A percentile compares a stretch with the other conserved stretches of the same genome.
Evolutionary conservation across 1,140 invertebrate genomes (phyloP).

Genomic region (Drosophila jambulina): DNA sequence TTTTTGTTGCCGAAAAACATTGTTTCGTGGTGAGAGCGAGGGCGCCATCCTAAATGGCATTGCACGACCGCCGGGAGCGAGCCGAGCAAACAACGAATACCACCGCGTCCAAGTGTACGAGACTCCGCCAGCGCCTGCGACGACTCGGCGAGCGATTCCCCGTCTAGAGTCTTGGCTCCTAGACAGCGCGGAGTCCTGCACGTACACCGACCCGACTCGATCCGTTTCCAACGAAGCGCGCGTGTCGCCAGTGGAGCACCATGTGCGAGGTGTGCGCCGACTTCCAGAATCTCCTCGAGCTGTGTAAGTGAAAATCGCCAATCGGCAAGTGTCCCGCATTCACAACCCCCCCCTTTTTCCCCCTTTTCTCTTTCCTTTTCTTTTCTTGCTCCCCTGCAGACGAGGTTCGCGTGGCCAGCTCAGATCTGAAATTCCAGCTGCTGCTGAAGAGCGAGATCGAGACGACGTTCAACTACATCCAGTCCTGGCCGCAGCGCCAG

Average conservation of each 20-base stretch:
- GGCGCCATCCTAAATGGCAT: constrained; percentile 76
- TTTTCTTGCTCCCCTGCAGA: constrained; percentile 83
- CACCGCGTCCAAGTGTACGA: constrained; percentile 40
- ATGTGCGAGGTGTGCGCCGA: constrained; percentile 78
- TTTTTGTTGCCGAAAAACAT: constrained; percentile 63
- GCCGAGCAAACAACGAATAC: constrained; percentile 59
- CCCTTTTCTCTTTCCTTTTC: background rate
- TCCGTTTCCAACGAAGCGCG: constrained; percentile 3
- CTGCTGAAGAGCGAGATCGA: constrained; percentile 89
- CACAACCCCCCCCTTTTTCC: background rate
- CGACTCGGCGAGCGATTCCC: constrained; percentile 28
- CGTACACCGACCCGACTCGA: constrained; percentile 3
- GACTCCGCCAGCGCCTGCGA: constrained; percentile 39
- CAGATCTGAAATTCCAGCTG: constrained; percentile 87
- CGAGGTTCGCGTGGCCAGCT: constrained; percentile 87
- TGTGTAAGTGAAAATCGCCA: constrained; percentile 67
- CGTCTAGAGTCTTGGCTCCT: constrained; percentile 22
- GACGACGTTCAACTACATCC: constrained; percentile 89
- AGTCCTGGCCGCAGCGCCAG: constrained; percentile 91
- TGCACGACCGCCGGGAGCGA: constrained; percentile 59
- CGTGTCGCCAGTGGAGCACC: constrained; percentile 23
- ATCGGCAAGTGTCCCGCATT: constrained; percentile 37
- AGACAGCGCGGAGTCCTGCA: constrained; percentile 19
- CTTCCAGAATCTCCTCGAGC: constrained; percentile 75
- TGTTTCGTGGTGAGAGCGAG: constrained; percentile 70